phyloP scores from a whole-genome alignment of 2,113 vertebrate species.

The Mandrillus leucophaeus region DNA sequence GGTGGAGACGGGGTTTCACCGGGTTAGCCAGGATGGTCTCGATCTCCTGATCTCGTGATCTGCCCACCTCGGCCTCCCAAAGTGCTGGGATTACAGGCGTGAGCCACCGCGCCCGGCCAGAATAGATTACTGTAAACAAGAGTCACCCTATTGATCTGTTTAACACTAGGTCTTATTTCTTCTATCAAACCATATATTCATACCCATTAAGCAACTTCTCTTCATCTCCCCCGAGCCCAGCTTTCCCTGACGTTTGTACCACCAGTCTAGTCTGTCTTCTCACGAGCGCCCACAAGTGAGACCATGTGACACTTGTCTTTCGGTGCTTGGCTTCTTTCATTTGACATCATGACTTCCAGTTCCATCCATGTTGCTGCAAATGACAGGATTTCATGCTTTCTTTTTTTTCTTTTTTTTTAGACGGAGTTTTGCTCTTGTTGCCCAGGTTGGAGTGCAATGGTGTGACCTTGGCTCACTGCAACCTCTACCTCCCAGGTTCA shows the following conservation, averaged over 20 bases:
- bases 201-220: background rate
- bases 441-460: too few species aligned
- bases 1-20: too few species aligned
- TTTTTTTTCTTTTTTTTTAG: too few species aligned
- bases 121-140: background rate
- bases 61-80: too few species aligned
- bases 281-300: background rate
- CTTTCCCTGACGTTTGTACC: background rate
- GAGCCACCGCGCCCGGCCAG: background rate
- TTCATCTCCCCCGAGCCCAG: background rate
- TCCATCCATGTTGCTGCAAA: background rate
- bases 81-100: too few species aligned
- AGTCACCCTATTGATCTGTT: background rate
- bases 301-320: background rate
- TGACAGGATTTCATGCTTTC: background rate
- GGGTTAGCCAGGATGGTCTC: too few species aligned
- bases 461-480: too few species aligned
- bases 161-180: background rate
- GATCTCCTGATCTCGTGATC: too few species aligned
- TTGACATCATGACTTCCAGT: background rate
- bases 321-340: background rate
- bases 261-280: too few species aligned
- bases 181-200: background rate
- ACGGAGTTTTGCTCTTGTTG: too few species aligned
- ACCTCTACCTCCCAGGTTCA: too few species aligned